Evolutionary conservation across 1,140 invertebrate species (phyloP), one percentile per base, ranked within the genome.

Genomic region (Argopecten irradians): DNA sequence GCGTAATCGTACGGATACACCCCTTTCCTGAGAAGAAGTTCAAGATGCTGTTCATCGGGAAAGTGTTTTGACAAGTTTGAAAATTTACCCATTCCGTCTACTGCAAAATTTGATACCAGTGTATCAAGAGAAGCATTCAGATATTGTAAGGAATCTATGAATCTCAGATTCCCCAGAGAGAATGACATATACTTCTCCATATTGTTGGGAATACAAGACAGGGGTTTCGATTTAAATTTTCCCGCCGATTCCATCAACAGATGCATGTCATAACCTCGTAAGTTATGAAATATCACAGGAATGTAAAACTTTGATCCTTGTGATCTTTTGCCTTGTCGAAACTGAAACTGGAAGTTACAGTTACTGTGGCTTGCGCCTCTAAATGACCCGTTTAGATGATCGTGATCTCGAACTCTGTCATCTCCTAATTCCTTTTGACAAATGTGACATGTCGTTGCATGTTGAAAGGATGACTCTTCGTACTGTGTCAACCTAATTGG

Each of bases 231-330:
- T 39, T 39, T 39, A 39, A 39, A 41, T 83, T 43, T 84, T 11
- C 82, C 82, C 8, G 22, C 28, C 19, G 88, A 34, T 13, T 39
- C 28, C 87, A 90, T 90, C 43, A 86, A 82, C 34, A 83, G 82
- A 46, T 90, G 89, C 32, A 88, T 55, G 39, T 90, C 89, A 32
- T 90, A 90, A 19, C 86, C 86, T 14, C 84, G 35, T 3, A 85
- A 32, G 34, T 86, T 89, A 34, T 86, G 85, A 35, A 46, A 43
- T 5, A 86, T 34, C 0, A 86, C 85, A n/a, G 87, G 83, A 16
- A 88, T 85, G 83, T 22, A 88, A 36, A 84, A 88, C 16, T 71
- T 46, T 34, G 83, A 87, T 0, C n/a, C 34, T 19, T 55, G 34
- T 87, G 82, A 39, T 19, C 34, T 88, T 14, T 86, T 90, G 85